A percentile compares a stretch with the other conserved stretches of the same genome.
These are phyloP conservation scores for Strix aluco DNA, from an alignment of 2,113 vertebrate species.

Conservation along the genomic window DNA sequence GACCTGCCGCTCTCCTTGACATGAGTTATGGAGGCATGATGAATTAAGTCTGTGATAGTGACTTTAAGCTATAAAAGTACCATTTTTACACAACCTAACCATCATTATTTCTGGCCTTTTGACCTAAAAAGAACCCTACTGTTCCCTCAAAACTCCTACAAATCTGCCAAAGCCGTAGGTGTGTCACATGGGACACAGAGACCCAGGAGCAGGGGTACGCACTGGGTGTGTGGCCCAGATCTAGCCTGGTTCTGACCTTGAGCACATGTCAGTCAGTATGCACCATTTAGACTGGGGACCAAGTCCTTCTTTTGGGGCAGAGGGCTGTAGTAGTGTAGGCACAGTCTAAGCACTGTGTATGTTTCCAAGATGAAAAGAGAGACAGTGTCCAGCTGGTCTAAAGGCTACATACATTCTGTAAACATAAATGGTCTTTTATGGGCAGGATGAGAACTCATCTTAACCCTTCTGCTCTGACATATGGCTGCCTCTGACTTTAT, in stretches of 20 bases:
- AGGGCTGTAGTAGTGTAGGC: neutral
- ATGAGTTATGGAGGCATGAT: fast-evolving
- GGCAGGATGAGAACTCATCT: neutral
- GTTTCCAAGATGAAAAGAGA: neutral
- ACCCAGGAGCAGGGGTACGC: neutral
- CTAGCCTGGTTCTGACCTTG: neutral
- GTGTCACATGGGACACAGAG: neutral
- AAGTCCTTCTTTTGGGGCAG: neutral
- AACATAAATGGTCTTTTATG: neutral
- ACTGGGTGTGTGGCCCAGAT: neutral
- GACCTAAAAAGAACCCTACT: neutral
- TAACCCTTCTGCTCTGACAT: neutral
- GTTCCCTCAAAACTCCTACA: neutral
- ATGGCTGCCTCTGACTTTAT: neutral
- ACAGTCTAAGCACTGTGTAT: neutral
- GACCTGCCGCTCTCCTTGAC: neutral
- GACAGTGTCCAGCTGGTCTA: neutral
- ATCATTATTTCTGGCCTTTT: neutral
- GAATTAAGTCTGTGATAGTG: neutral
- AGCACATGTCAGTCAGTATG: fast-evolving
- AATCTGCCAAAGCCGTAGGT: neutral
- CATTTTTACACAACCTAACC: neutral
- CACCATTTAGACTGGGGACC: neutral
- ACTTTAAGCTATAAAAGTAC: neutral
- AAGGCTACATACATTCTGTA: neutral